Conservation (phyloP, 1,140 invertebrate genomes). For the Microplitis demolitor region DNA sequence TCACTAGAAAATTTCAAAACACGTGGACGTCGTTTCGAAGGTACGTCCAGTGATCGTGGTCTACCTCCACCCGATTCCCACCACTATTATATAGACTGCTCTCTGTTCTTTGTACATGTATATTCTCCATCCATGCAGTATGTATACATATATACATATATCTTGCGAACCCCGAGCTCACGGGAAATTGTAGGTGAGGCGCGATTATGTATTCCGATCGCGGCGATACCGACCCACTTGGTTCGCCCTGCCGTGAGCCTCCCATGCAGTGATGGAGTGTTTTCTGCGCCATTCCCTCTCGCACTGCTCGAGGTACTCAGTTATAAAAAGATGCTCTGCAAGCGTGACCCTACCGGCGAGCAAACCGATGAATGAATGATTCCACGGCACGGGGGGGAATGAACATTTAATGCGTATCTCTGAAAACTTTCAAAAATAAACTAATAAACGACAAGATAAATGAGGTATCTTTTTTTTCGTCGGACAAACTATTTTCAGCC, state of each 20-base stretch:
- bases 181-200: slow-evolving; percentile 55
- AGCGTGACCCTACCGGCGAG: too few species aligned
- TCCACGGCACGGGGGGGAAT: too few species aligned
- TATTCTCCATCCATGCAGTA: too few species aligned
- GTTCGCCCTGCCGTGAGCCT: slow-evolving; percentile 34
- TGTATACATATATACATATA: too few species aligned
- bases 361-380: too few species aligned
- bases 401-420: too few species aligned
- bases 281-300: slow-evolving; percentile 38
- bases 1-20: slow-evolving; percentile 17
- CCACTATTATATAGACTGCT: too few species aligned
- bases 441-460: slow-evolving; percentile 14
- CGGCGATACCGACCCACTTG: slow-evolving; percentile 47
- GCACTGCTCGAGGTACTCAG: too few species aligned
- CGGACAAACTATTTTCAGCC: background rate
- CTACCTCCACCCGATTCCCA: too few species aligned
- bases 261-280: slow-evolving; percentile 47
- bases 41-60: background rate
- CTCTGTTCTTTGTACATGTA: background rate
- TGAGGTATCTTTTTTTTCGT: slow-evolving; percentile 14
- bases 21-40: slow-evolving; percentile 11
- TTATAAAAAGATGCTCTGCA: too few species aligned
- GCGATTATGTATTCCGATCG: slow-evolving; percentile 56
- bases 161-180: background rate
- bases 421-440: too few species aligned